Percentiles rank a stretch among this genome's conserved stretches.
phyloP scores from a whole-genome alignment of 2,888 invertebrate species.

The Leptinotarsa juncta region DNA sequence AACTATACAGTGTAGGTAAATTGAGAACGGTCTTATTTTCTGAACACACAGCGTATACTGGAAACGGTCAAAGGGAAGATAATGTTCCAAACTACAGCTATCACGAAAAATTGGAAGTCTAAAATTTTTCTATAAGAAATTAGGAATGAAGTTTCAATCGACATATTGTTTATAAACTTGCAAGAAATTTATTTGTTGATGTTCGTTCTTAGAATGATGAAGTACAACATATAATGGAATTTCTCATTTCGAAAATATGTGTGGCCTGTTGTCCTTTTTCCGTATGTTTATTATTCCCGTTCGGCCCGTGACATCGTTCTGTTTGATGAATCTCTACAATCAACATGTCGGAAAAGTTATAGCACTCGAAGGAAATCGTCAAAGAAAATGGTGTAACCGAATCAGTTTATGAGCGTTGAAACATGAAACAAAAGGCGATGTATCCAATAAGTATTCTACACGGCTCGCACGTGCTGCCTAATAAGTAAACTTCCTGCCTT shows the following conservation, averaged over 20 bases:
- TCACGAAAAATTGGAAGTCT: no score
- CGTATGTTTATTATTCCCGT: neutral
- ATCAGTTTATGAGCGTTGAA: conserved; percentile 24
- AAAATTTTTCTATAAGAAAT: no score
- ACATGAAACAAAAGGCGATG: conserved; percentile 28
- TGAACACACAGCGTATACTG: no score
- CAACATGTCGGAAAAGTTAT: conserved; percentile 5
- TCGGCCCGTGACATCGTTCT: conserved; percentile 5
- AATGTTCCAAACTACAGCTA: no score
- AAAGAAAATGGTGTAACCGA: conserved; percentile 20
- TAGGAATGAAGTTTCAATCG: no score
- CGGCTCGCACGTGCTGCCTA: conserved; percentile 43
- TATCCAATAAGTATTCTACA: conserved; percentile 37
- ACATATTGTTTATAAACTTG: no score
- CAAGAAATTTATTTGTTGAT: no score
- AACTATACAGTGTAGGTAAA: no score
- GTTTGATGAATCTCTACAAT: neutral
- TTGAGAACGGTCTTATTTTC: no score
- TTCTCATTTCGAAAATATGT: neutral
- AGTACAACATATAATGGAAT: neutral
- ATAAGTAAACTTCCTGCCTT: conserved; percentile 51
- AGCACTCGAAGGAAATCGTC: conserved; percentile 11
- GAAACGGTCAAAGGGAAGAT: no score
- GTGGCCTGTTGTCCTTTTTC: neutral
- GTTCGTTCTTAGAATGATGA: no score